phyloP scores from a whole-genome alignment of 2,888 invertebrate species.

The Macropis europaea region DNA sequence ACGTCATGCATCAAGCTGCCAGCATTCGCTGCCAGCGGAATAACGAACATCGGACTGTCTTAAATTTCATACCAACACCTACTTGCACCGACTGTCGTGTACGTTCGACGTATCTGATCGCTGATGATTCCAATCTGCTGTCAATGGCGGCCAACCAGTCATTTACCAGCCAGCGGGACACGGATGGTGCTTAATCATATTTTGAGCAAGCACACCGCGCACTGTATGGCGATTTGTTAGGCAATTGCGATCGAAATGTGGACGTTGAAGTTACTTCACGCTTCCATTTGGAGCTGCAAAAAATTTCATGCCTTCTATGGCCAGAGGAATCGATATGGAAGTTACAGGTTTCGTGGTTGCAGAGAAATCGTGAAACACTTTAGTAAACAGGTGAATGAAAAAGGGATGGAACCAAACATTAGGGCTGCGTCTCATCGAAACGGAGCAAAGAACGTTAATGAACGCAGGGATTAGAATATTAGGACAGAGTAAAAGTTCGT shows the following conservation, averaged over 20 bases:
- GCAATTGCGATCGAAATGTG: not conserved
- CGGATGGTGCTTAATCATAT: slow-evolving; percentile 54
- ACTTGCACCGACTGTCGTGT: slow-evolving; percentile 45
- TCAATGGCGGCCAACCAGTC: slow-evolving; percentile 64
- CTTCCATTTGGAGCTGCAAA: too few relatives aligned
- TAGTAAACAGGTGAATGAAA: too few relatives aligned
- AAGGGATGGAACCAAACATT: too few relatives aligned
- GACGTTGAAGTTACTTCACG: not conserved
- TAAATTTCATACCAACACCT: slow-evolving; percentile 66
- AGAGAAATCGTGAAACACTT: too few relatives aligned
- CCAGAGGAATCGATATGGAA: too few relatives aligned
- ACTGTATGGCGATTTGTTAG: slow-evolving; percentile 29
- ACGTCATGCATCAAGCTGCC: slow-evolving; percentile 64
- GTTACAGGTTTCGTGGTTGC: too few relatives aligned
- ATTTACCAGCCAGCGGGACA: slow-evolving; percentile 63
- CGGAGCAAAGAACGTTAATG: too few relatives aligned
- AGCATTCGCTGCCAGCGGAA: slow-evolving; percentile 55
- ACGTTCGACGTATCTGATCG: slow-evolving; percentile 65
- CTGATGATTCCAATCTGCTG: slow-evolving; percentile 68
- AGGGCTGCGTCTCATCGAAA: too few relatives aligned
- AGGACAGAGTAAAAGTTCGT: too few relatives aligned
- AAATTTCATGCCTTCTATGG: too few relatives aligned
- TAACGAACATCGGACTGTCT: slow-evolving; percentile 61
- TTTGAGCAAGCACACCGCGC: slow-evolving; percentile 35
- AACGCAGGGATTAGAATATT: too few relatives aligned